These are phyloP conservation scores for Tetragonula clypearis DNA, from an alignment of 1,140 invertebrate genomes.

Conservation along the genomic window DNA sequence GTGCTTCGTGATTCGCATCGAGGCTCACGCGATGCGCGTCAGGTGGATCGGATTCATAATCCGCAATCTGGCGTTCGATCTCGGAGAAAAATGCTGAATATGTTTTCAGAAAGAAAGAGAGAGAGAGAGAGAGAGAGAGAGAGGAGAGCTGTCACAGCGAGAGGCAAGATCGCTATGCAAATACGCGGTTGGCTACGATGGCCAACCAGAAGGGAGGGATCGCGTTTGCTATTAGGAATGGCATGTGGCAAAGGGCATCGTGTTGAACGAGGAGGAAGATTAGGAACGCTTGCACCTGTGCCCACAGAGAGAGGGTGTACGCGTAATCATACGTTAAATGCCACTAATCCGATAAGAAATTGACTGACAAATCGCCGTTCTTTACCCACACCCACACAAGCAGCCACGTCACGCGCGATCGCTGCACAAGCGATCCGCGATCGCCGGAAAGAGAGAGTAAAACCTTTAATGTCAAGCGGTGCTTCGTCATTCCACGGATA, in stretches of 20 bases:
- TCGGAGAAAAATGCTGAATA: conserved; percentile 41
- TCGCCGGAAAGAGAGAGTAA: conserved; percentile 57
- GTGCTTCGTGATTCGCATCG: too few relatives aligned
- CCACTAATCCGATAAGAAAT: conserved; percentile 71
- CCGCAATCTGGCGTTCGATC: conserved; percentile 11
- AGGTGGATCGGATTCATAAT: conserved; percentile 19
- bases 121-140: too few relatives aligned
- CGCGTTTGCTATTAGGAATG: conserved; percentile 52
- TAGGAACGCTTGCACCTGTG: conserved; percentile 58
- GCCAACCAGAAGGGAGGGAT: conserved; percentile 18
- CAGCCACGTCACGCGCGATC: conserved; percentile 4
- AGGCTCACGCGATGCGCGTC: background rate
- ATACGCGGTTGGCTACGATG: conserved; percentile 32
- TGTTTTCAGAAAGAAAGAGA: conserved; percentile 22
- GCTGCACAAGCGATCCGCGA: conserved; percentile 17
- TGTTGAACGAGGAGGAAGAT: conserved; percentile 56
- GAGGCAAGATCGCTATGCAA: conserved; percentile 42
- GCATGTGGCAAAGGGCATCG: conserved; percentile 52
- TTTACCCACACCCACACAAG: conserved; percentile 33
- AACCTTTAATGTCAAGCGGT: conserved; percentile 60
- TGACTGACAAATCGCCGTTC: conserved; percentile 72
- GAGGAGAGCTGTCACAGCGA: conserved; percentile 23
- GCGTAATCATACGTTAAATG: conserved; percentile 67
- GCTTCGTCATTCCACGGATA: conserved; percentile 56
- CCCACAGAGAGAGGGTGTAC: conserved; percentile 29